Conservation (phyloP, 2,113 vertebrate species). For the Smithornis capensis region DNA sequence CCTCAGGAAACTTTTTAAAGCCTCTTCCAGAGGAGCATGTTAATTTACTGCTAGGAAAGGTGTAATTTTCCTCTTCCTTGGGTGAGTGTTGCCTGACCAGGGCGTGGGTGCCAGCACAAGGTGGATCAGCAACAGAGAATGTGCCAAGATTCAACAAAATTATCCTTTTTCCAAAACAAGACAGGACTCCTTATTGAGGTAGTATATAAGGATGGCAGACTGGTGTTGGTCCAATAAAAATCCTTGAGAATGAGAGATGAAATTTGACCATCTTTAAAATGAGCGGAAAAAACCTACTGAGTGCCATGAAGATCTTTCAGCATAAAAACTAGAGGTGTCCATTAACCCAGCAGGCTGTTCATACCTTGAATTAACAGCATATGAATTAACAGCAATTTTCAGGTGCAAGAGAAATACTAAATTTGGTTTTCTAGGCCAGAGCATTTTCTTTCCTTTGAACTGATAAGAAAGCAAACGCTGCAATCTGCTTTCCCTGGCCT, state of each 20-base stretch:
- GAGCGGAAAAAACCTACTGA: neutral
- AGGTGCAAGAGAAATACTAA: neutral
- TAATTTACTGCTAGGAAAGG: neutral
- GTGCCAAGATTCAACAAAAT: neutral
- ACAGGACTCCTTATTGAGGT: neutral
- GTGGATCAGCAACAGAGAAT: fast-evolving
- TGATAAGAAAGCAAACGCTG: neutral
- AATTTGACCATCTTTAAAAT: neutral
- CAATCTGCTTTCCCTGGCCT: neutral
- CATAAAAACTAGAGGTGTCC: neutral
- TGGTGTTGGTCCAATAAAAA: neutral
- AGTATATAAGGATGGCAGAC: neutral
- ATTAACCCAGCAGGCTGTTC: neutral
- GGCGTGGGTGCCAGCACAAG: neutral
- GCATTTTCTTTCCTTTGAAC: neutral
- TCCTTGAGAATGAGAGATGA: neutral
- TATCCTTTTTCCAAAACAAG: neutral
- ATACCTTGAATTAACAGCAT: neutral
- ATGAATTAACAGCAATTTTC: neutral
- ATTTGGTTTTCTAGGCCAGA: fast-evolving
- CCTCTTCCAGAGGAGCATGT: neutral
- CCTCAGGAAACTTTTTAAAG: neutral
- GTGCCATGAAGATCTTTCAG: neutral
- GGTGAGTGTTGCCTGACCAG: neutral
- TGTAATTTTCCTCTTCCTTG: neutral